A percentile compares a stretch with the other conserved stretches of the same genome.
Evolutionary conservation across 2,888 invertebrate species (phyloP).

Genomic region (Meliscaeva auricollis): DNA sequence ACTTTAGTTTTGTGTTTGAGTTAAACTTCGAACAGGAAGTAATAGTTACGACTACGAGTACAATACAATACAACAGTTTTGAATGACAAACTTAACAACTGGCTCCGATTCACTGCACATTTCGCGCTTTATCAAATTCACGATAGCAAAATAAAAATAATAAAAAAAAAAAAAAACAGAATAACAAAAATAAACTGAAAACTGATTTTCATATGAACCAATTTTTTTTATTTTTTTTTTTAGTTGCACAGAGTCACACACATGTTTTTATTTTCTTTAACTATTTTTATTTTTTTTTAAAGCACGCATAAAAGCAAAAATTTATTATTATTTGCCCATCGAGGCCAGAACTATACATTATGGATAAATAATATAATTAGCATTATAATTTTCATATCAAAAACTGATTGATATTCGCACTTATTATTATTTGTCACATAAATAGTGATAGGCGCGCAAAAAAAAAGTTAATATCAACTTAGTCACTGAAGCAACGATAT

Average conservation of each 20-base stretch:
- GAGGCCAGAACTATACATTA: slow-evolving; percentile 37
- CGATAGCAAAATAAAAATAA: slow-evolving; percentile 40
- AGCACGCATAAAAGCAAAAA: slow-evolving; percentile 51
- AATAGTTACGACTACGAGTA: slow-evolving; percentile 7
- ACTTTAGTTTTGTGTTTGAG: slow-evolving; percentile 3
- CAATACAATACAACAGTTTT: slow-evolving; percentile 2
- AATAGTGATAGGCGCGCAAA: slow-evolving; percentile 2
- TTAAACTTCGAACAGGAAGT: slow-evolving; percentile 69
- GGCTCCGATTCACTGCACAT: slow-evolving; percentile 58
- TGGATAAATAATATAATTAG: slow-evolving; percentile 23
- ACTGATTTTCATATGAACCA: slow-evolving; percentile 55
- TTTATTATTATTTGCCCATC: slow-evolving; percentile 24
- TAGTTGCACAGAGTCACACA: slow-evolving; percentile 42
- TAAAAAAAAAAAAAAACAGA: slow-evolving; percentile 6
- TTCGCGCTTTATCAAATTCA: slow-evolving; percentile 59
- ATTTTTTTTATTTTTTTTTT: slow-evolving; percentile 17
- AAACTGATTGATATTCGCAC: slow-evolving; percentile 44
- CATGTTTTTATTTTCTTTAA: slow-evolving; percentile 24
- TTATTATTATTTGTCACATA: slow-evolving; percentile 44
- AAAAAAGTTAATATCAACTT: slow-evolving; percentile 13
- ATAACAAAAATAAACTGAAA: slow-evolving; percentile 39
- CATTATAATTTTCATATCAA: slow-evolving; percentile 28
- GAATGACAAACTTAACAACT: slow-evolving; percentile 56
- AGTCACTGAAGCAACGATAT: too few relatives aligned
- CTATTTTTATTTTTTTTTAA: not conserved